Evolutionary conservation across 1,140 invertebrate species (phyloP).

Genomic region (Reticulitermes speratus): DNA sequence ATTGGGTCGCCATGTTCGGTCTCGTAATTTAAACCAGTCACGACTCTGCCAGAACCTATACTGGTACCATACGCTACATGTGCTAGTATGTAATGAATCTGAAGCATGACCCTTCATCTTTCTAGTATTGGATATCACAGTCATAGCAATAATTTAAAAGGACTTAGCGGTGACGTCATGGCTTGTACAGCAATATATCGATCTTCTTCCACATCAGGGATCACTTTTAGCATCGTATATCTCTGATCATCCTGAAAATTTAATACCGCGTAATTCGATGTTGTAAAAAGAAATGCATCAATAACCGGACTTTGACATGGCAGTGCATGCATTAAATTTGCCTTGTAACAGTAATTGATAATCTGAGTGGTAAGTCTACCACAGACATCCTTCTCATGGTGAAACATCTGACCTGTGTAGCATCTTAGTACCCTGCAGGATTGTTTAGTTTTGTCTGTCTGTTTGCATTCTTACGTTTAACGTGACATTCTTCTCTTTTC

Average conservation of each 20-base stretch:
- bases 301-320: not conserved
- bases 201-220: not conserved
- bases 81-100: not conserved
- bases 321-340: not conserved
- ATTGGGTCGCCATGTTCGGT: slow-evolving; percentile 33
- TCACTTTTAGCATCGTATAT: not conserved
- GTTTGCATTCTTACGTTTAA: no score
- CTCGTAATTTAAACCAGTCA: slow-evolving; percentile 32
- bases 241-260: not conserved
- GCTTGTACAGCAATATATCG: not conserved
- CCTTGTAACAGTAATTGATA: not conserved
- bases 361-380: not conserved
- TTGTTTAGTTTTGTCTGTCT: no score
- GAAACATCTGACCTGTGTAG: no score
- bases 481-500: no score
- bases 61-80: not conserved
- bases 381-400: not conserved
- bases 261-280: not conserved
- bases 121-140: not conserved
- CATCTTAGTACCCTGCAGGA: no score
- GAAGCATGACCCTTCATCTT: not conserved
- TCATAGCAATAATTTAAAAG: not conserved
- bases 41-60: slow-evolving; percentile 10
- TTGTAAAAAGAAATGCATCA: not conserved
- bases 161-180: not conserved